Evolutionary conservation across 2,113 vertebrate genomes (phyloP), one percentile per base, ranked within the genome.

Genomic region (Phasianus colchicus): DNA sequence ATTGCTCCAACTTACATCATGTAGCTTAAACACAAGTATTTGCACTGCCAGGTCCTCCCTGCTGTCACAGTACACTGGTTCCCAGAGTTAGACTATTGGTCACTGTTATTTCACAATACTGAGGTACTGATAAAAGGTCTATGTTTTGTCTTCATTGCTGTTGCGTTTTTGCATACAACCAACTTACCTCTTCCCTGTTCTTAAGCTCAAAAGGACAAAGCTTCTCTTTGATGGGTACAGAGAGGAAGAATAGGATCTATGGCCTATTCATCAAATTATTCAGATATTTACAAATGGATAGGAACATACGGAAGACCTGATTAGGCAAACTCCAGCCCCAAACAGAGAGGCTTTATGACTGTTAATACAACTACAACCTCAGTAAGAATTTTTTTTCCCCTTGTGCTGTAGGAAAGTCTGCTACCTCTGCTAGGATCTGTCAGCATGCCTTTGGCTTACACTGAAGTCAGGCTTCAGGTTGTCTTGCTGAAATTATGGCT

Each of bases 271-370:
- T 25, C 22, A 27, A 29, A n/a, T 54, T 30, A 66, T 52, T 81
- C 72, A 34, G 16, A 6, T 38, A 52, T 0, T 0, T 57, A 27
- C 27, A 80, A 45, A 67, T 11, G 13, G 88, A 66, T 22, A 30
- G 15, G 4, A 4, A 18, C 4, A 4, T 4, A 20, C 1, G 13
- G 30, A 77, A 84, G 42, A 71, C 36, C 6, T 0, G 0, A 15
- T 43, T 10, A 32, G 10, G 42, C 64, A 63, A 60, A 86, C 25
- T 52, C 57, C 34, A 52, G 48, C 64, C 43, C 54, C 50, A 36
- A 18, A 4, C 19, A 11, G 54, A 80, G 30, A 29, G 0, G 0
- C 14, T 40, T 29, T 34, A 38, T 58, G 79, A 63, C 88, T 55
- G 36, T 40, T 40, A 67, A 43, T 32, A 61, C 27, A 43, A 55